These are phyloP conservation scores for Lindbergichthys nudifrons DNA, from an alignment of 2,797 vertebrate species.

Conservation along the genomic window DNA sequence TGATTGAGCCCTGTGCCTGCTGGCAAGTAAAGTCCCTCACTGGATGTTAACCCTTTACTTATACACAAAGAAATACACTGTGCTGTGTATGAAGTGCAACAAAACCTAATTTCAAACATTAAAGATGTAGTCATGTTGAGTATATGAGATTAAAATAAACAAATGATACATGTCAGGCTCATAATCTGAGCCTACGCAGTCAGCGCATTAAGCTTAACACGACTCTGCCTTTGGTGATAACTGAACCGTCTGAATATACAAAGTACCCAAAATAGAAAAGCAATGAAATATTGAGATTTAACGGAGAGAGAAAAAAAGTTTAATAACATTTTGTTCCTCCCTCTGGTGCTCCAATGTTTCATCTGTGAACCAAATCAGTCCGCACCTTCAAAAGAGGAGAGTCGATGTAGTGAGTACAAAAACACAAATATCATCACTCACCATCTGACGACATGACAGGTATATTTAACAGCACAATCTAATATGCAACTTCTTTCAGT, in stretches of 20 bases:
- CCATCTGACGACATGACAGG: slow-evolving; percentile 29
- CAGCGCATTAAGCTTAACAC: slow-evolving; percentile 7
- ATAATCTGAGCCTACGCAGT: slow-evolving; percentile 5
- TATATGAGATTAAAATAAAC: slow-evolving; percentile 16
- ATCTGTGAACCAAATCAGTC: slow-evolving; percentile 23
- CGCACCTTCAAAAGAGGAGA: slow-evolving; percentile 18
- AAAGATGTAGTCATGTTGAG: background rate
- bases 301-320: background rate
- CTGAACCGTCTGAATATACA: slow-evolving; percentile 30
- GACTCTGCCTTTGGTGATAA: slow-evolving; percentile 11
- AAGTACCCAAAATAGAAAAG: slow-evolving; percentile 46
- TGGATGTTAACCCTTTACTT: slow-evolving; percentile 50
- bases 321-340: slow-evolving; percentile 34
- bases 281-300: slow-evolving; percentile 46
- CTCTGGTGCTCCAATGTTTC: slow-evolving; percentile 33
- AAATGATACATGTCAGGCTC: slow-evolving; percentile 11
- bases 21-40: slow-evolving; percentile 29
- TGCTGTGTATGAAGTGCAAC: slow-evolving; percentile 9
- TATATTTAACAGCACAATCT: slow-evolving; percentile 51
- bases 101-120: slow-evolving; percentile 12
- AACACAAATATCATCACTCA: slow-evolving; percentile 49
- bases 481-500: slow-evolving; percentile 40
- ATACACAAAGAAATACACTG: slow-evolving; percentile 15
- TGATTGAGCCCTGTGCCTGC: slow-evolving; percentile 44
- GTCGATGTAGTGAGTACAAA: slow-evolving; percentile 22